Evolutionary conservation across 2,797 vertebrate species (phyloP).

Genomic region (Capromys pilorides): DNA sequence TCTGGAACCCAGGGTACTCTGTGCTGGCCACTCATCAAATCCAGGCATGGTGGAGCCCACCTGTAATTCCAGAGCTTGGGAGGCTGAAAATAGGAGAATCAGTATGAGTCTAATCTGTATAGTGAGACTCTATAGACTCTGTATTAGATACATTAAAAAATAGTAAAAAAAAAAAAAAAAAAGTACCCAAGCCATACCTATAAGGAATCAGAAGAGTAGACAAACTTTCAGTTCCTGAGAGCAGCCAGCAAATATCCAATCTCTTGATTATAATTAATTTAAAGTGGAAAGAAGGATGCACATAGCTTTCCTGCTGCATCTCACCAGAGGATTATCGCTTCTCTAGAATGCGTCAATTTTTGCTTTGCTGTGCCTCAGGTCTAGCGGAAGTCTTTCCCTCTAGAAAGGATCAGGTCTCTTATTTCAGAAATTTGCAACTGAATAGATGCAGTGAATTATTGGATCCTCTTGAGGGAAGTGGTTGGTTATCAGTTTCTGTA

Average conservation of each 20-base stretch:
- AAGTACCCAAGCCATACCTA: neutral
- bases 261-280: neutral
- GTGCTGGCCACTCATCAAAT: no score
- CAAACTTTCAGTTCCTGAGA: neutral
- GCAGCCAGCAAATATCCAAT: neutral
- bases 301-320: neutral
- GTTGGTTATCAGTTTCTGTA: neutral
- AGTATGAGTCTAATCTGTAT: no score
- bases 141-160: no score
- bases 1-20: no score
- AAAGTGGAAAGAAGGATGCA: neutral
- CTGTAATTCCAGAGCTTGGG: no score
- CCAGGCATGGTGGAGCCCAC: no score
- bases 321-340: neutral
- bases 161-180: neutral
- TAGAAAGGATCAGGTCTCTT: neutral
- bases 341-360: neutral
- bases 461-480: rapidly evolving
- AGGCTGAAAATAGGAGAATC: no score
- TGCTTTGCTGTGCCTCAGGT: neutral
- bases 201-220: neutral
- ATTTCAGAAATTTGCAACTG: neutral
- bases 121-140: no score
- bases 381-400: neutral
- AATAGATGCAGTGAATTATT: neutral